Conservation (phyloP, 2,113 vertebrate species). For the Mustela lutreola region DNA sequence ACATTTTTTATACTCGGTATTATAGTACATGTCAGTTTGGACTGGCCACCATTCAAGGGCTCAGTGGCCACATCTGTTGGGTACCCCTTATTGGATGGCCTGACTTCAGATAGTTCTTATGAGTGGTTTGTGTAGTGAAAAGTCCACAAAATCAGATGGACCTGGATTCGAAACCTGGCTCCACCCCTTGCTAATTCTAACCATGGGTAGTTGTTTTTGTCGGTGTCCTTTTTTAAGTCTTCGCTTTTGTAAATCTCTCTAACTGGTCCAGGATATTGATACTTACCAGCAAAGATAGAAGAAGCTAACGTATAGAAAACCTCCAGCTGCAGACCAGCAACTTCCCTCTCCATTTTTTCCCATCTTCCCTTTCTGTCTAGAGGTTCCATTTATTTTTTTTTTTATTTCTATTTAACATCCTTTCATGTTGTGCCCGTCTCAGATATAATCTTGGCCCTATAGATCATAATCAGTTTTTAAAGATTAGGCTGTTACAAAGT, state of each 20-base stretch:
- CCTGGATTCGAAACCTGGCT: background rate
- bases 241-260: background rate
- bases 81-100: background rate
- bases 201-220: background rate
- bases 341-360: background rate
- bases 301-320: background rate
- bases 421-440: background rate
- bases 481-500: background rate
- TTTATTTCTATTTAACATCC: background rate
- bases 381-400: background rate
- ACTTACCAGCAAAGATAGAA: background rate
- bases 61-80: background rate
- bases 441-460: background rate
- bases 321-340: background rate
- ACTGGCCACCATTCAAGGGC: background rate
- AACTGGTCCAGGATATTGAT: background rate
- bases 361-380: background rate
- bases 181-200: background rate
- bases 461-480: background rate
- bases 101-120: background rate
- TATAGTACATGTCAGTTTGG: background rate
- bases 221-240: background rate
- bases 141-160: background rate
- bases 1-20: background rate
- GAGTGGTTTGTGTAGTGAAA: background rate